A percentile compares a stretch with the other conserved stretches of the same genome.
Evolutionary conservation across 2,888 invertebrate genomes (phyloP).

Genomic region (Pasiphila rectangulata): DNA sequence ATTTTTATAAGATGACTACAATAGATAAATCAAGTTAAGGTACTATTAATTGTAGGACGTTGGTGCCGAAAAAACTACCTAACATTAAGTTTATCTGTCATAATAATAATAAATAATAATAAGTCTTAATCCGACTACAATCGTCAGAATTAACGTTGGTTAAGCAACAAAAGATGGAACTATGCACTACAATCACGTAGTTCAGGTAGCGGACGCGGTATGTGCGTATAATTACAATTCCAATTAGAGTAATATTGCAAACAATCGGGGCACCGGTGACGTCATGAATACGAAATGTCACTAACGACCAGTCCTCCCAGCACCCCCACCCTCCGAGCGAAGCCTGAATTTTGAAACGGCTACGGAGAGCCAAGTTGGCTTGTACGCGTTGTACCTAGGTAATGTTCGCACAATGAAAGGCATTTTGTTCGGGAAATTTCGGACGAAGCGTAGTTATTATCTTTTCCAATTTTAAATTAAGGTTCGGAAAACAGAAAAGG

Average conservation of each 20-base stretch:
- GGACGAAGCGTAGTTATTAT: not conserved
- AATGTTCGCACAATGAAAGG: slow-evolving; percentile 20
- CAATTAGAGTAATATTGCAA: slow-evolving; percentile 81
- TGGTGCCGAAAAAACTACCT: too few species aligned
- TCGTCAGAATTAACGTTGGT: slow-evolving; percentile 21
- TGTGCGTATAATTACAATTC: slow-evolving; percentile 76
- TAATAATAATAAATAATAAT: too few species aligned
- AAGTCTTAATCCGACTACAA: not conserved
- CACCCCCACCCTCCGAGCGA: slow-evolving; percentile 40
- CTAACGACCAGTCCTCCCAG: slow-evolving; percentile 67
- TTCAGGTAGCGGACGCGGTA: slow-evolving; percentile 52
- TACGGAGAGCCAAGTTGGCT: slow-evolving; percentile 47
- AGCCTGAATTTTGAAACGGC: slow-evolving; percentile 74
- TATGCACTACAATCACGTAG: slow-evolving; percentile 51
- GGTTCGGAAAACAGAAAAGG: not conserved
- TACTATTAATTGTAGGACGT: too few species aligned
- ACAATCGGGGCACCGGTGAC: slow-evolving; percentile 76
- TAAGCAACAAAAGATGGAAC: slow-evolving; percentile 34
- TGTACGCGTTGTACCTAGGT: slow-evolving; percentile 26
- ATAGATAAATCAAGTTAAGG: too few species aligned
- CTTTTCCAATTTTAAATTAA: slow-evolving; percentile 1
- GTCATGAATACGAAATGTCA: slow-evolving; percentile 80
- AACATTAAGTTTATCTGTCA: too few species aligned
- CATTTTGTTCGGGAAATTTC: slow-evolving; percentile 14
- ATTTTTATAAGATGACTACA: too few species aligned